phyloP scores from a whole-genome alignment of 2,888 invertebrate genomes.

The Metalampra italica region DNA sequence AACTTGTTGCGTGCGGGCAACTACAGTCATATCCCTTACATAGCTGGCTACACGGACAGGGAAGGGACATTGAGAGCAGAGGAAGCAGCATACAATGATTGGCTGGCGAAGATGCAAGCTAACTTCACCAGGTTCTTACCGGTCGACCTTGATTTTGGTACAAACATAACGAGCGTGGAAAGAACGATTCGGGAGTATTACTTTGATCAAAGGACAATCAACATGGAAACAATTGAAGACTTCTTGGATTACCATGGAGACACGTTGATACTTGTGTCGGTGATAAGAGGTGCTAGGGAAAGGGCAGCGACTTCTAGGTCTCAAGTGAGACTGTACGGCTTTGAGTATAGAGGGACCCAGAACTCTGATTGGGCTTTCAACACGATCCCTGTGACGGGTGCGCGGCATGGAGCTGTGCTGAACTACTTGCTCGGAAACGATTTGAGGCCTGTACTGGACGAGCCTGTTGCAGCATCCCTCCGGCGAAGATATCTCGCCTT shows the following conservation, averaged over 20 bases:
- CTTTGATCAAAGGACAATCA: conserved; percentile 38
- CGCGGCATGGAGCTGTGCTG: conserved; percentile 51
- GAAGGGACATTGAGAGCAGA: conserved; percentile 59
- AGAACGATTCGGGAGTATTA: conserved; percentile 45
- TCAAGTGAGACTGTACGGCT: conserved; percentile 50
- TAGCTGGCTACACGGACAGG: conserved; percentile 49
- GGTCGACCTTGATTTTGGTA: conserved; percentile 43
- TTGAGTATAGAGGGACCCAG: conserved; percentile 47
- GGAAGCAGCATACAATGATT: conserved; percentile 38
- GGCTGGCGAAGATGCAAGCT: conserved; percentile 49
- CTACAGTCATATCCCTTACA: conserved; percentile 52
- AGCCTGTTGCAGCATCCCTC: conserved; percentile 29
- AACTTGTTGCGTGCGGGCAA: conserved; percentile 45
- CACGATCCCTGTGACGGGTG: conserved; percentile 49
- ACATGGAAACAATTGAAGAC: conserved; percentile 49
- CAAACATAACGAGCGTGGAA: conserved; percentile 29
- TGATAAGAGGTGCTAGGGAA: conserved; percentile 47
- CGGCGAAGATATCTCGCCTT: conserved; percentile 42
- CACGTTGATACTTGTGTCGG: conserved; percentile 45
- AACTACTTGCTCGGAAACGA: conserved; percentile 57
- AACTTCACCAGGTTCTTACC: conserved; percentile 57
- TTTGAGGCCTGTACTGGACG: conserved; percentile 30
- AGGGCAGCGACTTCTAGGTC: conserved; percentile 43
- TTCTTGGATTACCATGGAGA: conserved; percentile 63
- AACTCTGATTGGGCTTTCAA: conserved; percentile 50